A percentile compares a stretch with the other conserved stretches of the same genome.
Evolutionary conservation across 2,888 invertebrate genomes (phyloP).

Genomic region (Hyles lineata): DNA sequence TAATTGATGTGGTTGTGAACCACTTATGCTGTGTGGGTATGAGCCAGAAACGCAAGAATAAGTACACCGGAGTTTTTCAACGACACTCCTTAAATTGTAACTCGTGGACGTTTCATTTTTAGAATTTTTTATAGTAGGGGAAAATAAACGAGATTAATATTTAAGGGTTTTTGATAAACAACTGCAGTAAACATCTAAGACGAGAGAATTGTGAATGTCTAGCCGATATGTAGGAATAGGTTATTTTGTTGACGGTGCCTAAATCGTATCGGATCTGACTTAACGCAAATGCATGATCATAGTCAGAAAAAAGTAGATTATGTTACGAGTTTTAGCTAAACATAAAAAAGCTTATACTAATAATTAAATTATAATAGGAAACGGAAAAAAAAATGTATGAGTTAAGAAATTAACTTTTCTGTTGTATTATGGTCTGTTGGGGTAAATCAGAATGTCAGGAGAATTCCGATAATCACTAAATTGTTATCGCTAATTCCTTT

Average conservation of each 20-base stretch:
- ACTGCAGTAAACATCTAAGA: no score
- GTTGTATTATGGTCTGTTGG: no score
- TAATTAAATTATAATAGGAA: no score
- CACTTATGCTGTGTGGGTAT: conserved; percentile 54
- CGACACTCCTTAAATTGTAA: not conserved
- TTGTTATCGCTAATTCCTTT: no score
- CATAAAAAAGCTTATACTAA: no score
- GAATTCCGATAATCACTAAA: no score
- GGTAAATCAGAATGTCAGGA: no score
- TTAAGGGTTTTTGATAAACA: no score
- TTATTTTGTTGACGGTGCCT: not conserved
- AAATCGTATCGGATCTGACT: not conserved
- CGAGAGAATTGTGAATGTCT: no score
- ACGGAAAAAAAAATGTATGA: no score
- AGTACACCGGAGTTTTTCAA: conserved; percentile 21
- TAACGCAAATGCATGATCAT: not conserved
- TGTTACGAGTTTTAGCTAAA: not conserved
- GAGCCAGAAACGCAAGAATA: conserved; percentile 28
- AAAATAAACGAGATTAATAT: not conserved
- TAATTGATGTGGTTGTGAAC: conserved; percentile 60
- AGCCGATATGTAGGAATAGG: not conserved
- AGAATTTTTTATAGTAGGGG: not conserved
- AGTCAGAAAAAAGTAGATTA: not conserved
- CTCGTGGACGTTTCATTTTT: not conserved
- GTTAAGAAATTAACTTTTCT: no score